Evolutionary conservation across 2,888 invertebrate genomes (phyloP).

Genomic region (Hypomecis punctinalis): DNA sequence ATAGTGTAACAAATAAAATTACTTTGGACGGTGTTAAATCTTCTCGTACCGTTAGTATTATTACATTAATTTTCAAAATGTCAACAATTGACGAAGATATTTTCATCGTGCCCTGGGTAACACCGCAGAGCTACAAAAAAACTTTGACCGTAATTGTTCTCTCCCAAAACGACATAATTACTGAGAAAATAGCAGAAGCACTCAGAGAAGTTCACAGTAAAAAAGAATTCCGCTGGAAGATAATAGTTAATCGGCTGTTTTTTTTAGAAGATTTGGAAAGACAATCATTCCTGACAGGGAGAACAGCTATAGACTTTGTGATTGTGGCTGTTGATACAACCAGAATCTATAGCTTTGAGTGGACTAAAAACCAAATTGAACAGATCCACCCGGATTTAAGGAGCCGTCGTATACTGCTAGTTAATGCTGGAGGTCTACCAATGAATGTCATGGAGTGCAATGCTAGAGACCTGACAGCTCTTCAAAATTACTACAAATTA

Average conservation of each 20-base stretch:
- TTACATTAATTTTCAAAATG: conserved; percentile 48
- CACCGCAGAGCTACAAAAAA: conserved; percentile 68
- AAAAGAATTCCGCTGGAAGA: conserved; percentile 70
- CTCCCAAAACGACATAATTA: conserved; percentile 69
- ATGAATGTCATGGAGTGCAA: conserved; percentile 72
- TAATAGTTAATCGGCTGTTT: conserved; percentile 66
- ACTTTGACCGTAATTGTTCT: conserved; percentile 68
- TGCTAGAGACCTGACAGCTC: conserved; percentile 65
- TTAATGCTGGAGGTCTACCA: conserved; percentile 73
- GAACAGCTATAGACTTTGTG: conserved; percentile 73
- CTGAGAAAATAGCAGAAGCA: conserved; percentile 69
- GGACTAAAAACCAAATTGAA: conserved; percentile 66
- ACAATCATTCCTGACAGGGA: conserved; percentile 66
- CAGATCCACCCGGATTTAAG: conserved; percentile 75
- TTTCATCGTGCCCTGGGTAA: conserved; percentile 73
- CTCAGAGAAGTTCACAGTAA: conserved; percentile 66
- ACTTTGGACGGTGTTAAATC: no score
- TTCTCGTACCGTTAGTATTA: no score
- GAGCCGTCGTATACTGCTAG: conserved; percentile 69
- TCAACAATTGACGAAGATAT: conserved; percentile 62
- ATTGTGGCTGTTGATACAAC: conserved; percentile 72
- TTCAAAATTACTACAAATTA: conserved; percentile 66
- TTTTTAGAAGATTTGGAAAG: conserved; percentile 65
- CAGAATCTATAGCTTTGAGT: conserved; percentile 72
- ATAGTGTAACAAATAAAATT: no score